Base-by-base conservation (phyloP, 2,888 invertebrate species). In the Nemapogon koenigi region DNA sequence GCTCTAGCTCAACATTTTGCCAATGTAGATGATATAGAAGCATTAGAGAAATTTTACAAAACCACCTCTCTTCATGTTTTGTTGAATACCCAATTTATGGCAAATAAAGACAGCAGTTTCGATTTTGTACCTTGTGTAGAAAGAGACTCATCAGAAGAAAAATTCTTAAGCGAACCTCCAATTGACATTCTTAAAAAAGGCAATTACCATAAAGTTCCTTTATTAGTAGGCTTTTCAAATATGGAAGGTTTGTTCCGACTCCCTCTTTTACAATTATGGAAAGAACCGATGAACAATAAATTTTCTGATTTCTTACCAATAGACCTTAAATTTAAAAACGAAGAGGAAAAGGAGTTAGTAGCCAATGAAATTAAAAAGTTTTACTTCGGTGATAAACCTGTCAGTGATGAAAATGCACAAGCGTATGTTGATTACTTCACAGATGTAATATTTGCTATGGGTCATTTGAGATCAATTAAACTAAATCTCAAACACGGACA, bases 361-460 rank as follows among this genome's bases (percentile, higher is more conserved):
- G 28, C 41, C 1, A 6, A 38, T 13, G 13, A 16, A 19, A 35
- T 38, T 17, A 41, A 26, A 27, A 10, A 22, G 22, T 35, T 30
- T 15, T 41, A 41, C 28, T 41, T 41, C 16, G 26, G 25, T 22
- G 26, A 32, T 15, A 38, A 35, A 32, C 3, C 16, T 4, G 14
- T 41, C 1, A 38, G 15, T 30, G 27, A 30, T 2, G 35, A 35
- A 6, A 39, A 25, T 11, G 2, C 30, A 8, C 14, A 35, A 25
- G 30, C 26, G n/a, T 38, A 18, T n/a, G 25, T 42, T 2, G 14
- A 36, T 39, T 31, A 30, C 27, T 43, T 46, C 41, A 50, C 49
- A 22, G 60, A 82, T 82, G 13, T 16, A 3, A 22, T 37, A 4
- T 40, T 35, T 22, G 28, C 28, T 2, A 37, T 22, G 15, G 13